phyloP scores from a whole-genome alignment of 2,888 invertebrate species.

The Leptinotarsa juncta region DNA sequence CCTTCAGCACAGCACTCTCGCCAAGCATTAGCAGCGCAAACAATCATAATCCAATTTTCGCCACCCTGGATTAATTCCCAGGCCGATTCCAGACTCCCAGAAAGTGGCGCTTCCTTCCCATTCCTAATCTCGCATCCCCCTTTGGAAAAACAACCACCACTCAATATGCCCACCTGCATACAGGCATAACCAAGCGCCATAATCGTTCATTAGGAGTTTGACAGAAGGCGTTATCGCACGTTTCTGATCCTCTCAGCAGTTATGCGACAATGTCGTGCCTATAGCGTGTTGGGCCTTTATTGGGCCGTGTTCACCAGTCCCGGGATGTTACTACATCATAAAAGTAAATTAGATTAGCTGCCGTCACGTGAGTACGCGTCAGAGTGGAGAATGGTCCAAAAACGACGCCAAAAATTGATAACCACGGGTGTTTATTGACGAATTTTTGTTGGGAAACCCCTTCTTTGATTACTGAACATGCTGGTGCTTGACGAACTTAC shows the following conservation, averaged over 20 bases:
- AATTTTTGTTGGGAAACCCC: too few relatives aligned
- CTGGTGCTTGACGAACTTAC: too few relatives aligned
- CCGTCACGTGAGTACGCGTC: conserved; percentile 35
- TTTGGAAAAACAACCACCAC: not conserved
- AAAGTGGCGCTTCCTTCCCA: not conserved
- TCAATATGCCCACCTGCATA: conserved; percentile 6
- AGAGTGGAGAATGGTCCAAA: not conserved
- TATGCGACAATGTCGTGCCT: conserved; percentile 44
- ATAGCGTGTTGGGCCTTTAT: conserved; percentile 33
- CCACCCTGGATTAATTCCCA: not conserved
- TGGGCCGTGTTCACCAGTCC: conserved; percentile 35
- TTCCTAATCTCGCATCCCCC: not conserved
- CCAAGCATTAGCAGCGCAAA: not conserved
- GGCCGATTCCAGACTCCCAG: not conserved
- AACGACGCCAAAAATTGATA: not conserved
- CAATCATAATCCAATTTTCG: too few relatives aligned
- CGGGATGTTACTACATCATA: conserved; percentile 48
- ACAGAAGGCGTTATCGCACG: conserved; percentile 31
- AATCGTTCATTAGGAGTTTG: conserved; percentile 29
- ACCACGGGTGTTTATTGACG: not conserved
- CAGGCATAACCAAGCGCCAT: conserved; percentile 10
- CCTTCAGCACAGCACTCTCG: too few relatives aligned
- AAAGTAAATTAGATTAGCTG: conserved; percentile 50
- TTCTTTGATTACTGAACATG: too few relatives aligned
- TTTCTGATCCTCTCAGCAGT: conserved; percentile 34